Conservation (phyloP, 2,797 vertebrate genomes). For the Orestias chungarensis region DNA sequence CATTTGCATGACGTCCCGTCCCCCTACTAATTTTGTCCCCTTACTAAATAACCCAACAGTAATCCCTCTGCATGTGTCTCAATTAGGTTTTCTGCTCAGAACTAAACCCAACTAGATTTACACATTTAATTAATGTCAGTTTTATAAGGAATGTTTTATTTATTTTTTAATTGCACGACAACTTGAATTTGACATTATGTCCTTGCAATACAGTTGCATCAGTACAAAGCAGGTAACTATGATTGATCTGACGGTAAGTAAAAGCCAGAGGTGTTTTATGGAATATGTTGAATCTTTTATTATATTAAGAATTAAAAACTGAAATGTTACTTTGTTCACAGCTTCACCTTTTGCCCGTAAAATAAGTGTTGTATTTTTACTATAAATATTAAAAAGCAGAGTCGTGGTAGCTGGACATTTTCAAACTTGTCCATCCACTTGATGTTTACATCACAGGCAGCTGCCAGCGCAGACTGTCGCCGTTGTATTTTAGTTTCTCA, state of each 20-base stretch:
- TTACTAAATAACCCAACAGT: conserved; percentile 67
- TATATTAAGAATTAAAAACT: neutral
- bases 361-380: conserved; percentile 2
- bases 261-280: conserved; percentile 3
- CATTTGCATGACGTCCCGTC: conserved; percentile 64
- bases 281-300: too few relatives aligned
- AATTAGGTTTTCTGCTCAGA: conserved; percentile 40
- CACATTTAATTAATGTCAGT: conserved; percentile 33
- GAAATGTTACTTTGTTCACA: neutral
- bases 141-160: neutral
- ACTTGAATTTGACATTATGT: conserved; percentile 14
- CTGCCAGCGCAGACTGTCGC: neutral
- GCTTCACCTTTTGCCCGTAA: neutral
- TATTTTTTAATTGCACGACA: conserved; percentile 10
- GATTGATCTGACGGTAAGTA: conserved; percentile 62
- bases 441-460: neutral
- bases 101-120: conserved; percentile 21
- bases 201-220: neutral
- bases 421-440: conserved; percentile 3
- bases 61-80: conserved; percentile 63
- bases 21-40: conserved; percentile 1
- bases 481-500: conserved; percentile 25
- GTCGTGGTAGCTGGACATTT: conserved; percentile 10
- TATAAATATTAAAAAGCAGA: conserved; percentile 8
- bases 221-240: conserved; percentile 16